Evolutionary conservation across 2,113 vertebrate species (phyloP), one percentile per base, ranked within the genome.

Genomic region (Oryzias melastigma): DNA sequence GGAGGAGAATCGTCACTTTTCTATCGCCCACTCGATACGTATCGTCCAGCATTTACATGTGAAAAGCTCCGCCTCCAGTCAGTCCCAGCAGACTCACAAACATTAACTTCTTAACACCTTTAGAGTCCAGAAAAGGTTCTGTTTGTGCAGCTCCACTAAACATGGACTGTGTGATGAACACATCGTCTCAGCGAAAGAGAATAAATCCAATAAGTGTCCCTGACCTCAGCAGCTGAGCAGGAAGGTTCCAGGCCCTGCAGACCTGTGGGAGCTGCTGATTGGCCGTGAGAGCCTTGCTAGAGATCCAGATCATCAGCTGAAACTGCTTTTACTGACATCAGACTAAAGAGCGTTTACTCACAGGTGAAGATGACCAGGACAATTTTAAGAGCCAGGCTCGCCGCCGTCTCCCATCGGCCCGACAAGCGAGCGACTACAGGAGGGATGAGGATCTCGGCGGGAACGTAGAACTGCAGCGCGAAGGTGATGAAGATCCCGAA

Each of bases 401-500:
- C 84, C 0, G 84, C 1, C 29, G 73, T 82, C 47, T 76, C 65
- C 86, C 92, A 96, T 7, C 82, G 87, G 58, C 91, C 90, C 0
- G 92, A 66, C 19, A 93, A 91, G 0, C 91, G 91, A 8, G 91
- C 84, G 4, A 93, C 52, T 0, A 90, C 88, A 0, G 83, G 73
- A 0, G 97, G 97, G 41, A 96, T 86, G 65, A 98, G 73, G 73
- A 99, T 98, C 88, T 98, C 95, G 0, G 96, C 97, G 0, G 96
- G 93, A 14, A 99, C 97, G 0, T 97, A 99, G 90, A 99, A 98
- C 92, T 98, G 97, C 62, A 98, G 90, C 0, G 95, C 95, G 0
- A 96, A 98, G 0, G 96, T 97, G 87, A 98, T 94, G 88, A 95
- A 96, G 64, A 99, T 98, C 19, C 97, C 96, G 0, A 96, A 82